phyloP scores from a whole-genome alignment of 2,888 invertebrate genomes.

The Suillia variegata region DNA sequence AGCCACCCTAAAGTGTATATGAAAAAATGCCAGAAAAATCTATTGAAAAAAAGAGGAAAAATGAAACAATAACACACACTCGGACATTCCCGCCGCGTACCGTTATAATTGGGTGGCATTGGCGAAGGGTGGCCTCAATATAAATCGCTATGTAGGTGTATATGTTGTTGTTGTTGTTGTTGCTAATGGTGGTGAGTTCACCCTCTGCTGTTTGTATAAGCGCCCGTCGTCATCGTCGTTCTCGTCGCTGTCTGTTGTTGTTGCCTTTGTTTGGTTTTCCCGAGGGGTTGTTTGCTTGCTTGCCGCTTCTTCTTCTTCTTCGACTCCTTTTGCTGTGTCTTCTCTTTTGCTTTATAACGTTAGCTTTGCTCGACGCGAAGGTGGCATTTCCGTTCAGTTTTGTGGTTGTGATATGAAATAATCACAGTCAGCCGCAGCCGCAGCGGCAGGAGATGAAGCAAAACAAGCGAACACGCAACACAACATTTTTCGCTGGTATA shows the following conservation, averaged over 20 bases:
- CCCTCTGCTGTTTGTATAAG: constrained; percentile 26
- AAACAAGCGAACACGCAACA: neutral
- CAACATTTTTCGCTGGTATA: neutral
- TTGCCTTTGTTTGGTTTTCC: constrained; percentile 16
- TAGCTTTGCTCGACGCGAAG: constrained; percentile 11
- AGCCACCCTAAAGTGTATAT: no score
- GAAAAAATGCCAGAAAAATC: constrained; percentile 7
- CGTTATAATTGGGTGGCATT: constrained; percentile 49
- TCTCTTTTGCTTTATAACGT: constrained; percentile 20
- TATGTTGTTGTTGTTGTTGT: no score
- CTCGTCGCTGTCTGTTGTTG: no score
- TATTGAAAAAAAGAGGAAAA: constrained; percentile 7
- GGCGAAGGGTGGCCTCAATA: constrained; percentile 34
- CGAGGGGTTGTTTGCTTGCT: constrained; percentile 8
- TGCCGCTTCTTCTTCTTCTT: neutral
- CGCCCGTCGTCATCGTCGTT: no score
- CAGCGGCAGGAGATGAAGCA: constrained; percentile 10
- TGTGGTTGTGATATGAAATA: no score
- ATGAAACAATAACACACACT: constrained; percentile 24
- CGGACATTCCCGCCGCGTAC: constrained; percentile 33
- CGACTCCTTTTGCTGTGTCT: neutral
- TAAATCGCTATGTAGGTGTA: constrained; percentile 32
- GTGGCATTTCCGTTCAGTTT: constrained; percentile 32
- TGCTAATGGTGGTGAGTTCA: constrained; percentile 20
- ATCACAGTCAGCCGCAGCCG: constrained; percentile 22